Percentiles rank a stretch among this genome's conserved stretches.
Evolutionary conservation across 2,797 vertebrate genomes (phyloP).

Genomic region (Thripadectes ignobilis): DNA sequence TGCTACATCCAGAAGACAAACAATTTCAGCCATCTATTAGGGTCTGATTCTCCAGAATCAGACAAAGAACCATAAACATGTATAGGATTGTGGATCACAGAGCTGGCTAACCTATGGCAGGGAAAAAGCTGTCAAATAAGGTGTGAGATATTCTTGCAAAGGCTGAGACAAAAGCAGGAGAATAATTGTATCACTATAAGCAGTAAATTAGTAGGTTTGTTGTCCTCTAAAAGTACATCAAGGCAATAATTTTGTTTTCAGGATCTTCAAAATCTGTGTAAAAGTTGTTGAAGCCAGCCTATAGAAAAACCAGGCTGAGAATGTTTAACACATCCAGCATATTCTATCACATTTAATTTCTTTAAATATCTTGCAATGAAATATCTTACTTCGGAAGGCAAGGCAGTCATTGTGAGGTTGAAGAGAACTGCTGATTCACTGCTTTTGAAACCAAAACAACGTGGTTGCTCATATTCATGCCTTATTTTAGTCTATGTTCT

Average conservation of each 20-base stretch:
- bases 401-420: neutral
- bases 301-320: neutral
- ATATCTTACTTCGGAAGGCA: neutral
- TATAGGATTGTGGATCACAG: neutral
- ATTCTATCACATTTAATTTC: neutral
- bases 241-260: neutral
- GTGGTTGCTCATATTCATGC: neutral
- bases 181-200: neutral
- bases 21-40: neutral
- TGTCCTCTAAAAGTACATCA: neutral
- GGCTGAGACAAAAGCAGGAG: neutral
- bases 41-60: neutral
- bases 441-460: neutral
- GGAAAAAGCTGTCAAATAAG: neutral
- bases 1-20: constrained; percentile 6
- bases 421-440: neutral
- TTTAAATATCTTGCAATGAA: neutral
- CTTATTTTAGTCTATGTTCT: neutral
- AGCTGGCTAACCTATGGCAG: neutral
- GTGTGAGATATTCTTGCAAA: neutral
- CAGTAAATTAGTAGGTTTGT: neutral
- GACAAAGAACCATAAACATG: neutral
- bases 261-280: neutral
- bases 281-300: neutral
- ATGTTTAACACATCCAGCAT: neutral